Evolutionary conservation across 2,797 vertebrate species (phyloP).

Genomic region (Euthynnus affinis): DNA sequence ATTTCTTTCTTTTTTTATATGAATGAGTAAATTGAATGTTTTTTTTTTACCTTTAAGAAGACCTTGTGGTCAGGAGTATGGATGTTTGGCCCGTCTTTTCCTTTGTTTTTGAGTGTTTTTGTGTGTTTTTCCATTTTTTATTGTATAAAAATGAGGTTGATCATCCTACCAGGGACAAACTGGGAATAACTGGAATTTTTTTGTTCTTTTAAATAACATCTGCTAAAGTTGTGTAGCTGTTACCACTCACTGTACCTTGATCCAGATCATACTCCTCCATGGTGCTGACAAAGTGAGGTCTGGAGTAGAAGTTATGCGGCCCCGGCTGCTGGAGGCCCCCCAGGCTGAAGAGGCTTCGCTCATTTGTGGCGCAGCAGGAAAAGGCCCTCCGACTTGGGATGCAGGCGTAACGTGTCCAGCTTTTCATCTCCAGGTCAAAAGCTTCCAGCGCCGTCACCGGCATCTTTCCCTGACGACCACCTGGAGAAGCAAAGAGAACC

Average conservation of each 20-base stretch:
- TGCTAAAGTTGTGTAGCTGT: not conserved
- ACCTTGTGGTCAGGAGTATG: not conserved
- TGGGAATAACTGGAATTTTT: no score
- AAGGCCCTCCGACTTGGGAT: slow-evolving; percentile 97
- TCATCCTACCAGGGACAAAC: no score
- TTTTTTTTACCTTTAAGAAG: not conserved
- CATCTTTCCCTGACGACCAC: slow-evolving; percentile 96
- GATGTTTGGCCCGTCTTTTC: no score
- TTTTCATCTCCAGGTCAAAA: slow-evolving; percentile 94
- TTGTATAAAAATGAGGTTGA: no score
- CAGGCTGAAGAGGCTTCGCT: slow-evolving; percentile 92
- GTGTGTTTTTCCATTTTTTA: no score
- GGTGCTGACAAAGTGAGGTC: slow-evolving; percentile 98
- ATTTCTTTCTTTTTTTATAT: no score
- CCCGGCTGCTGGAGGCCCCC: slow-evolving; percentile 97
- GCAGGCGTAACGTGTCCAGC: slow-evolving; percentile 94
- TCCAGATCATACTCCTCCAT: slow-evolving; percentile 95
- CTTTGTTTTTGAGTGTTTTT: no score
- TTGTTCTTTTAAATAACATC: not conserved
- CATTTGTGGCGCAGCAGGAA: slow-evolving; percentile 90
- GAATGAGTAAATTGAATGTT: not conserved
- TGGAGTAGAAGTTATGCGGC: slow-evolving; percentile 98
- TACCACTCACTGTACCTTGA: no score
- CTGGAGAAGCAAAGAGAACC: slow-evolving; percentile 73
- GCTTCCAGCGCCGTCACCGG: slow-evolving; percentile 96